These are phyloP conservation scores for Apodemia zela DNA, from an alignment of 2,888 invertebrate genomes.

Conservation along the genomic window DNA sequence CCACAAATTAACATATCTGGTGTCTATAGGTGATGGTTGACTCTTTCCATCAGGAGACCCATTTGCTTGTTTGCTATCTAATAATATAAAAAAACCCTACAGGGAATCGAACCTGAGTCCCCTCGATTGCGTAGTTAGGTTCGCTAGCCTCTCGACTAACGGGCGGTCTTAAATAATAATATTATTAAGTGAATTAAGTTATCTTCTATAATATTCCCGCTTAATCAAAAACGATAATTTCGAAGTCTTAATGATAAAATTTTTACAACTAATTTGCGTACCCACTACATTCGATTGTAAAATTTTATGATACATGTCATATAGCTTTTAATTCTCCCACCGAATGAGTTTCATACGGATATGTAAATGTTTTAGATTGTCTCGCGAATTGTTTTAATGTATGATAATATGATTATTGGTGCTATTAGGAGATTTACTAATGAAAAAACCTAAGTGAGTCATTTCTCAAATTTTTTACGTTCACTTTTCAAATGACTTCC, in stretches of 20 bases:
- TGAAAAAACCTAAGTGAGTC: background rate
- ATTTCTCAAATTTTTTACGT: background rate
- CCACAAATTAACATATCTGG: too few relatives aligned
- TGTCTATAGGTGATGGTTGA: too few relatives aligned
- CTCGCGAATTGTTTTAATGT: constrained; percentile 25
- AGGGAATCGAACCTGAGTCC: too few relatives aligned
- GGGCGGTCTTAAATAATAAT: too few relatives aligned
- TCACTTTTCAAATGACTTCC: too few relatives aligned
- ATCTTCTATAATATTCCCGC: background rate
- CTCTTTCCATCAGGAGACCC: too few relatives aligned
- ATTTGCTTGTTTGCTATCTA: too few relatives aligned
- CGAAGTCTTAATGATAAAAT: background rate
- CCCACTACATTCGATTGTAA: constrained; percentile 9
- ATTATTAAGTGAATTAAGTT: too few relatives aligned
- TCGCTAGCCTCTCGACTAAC: too few relatives aligned
- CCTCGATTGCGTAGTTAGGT: too few relatives aligned
- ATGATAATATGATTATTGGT: constrained; percentile 18
- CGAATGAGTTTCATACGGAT: constrained; percentile 27
- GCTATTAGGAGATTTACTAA: background rate
- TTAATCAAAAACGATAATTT: background rate
- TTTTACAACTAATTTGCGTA: constrained; percentile 8
- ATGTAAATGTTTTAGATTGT: constrained; percentile 29
- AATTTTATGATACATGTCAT: constrained; percentile 5
- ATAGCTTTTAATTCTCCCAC: constrained; percentile 16
- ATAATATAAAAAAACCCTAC: too few relatives aligned